Conservation (phyloP, 2,888 invertebrate genomes). For the Macroteleia sp. region DNA sequence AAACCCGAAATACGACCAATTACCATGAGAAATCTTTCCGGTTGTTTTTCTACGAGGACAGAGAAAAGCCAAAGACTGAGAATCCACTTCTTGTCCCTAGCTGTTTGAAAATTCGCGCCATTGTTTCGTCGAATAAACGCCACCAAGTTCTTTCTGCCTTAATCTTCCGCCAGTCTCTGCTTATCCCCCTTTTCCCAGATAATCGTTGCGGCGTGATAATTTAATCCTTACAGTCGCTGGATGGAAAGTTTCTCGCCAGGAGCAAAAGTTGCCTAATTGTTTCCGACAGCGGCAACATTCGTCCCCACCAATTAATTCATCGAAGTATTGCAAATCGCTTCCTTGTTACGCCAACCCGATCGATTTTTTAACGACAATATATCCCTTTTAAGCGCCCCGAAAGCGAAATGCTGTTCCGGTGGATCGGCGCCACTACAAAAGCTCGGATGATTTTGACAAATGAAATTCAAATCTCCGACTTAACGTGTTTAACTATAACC, state of each 20-base stretch:
- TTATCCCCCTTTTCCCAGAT: conserved; percentile 76
- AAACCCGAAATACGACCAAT: too few species aligned
- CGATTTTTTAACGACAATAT: conserved; percentile 17
- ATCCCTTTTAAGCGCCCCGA: conserved; percentile 12
- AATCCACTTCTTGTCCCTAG: conserved; percentile 15
- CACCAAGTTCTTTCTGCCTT: conserved; percentile 50
- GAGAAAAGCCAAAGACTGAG: neutral
- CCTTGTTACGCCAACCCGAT: conserved; percentile 14
- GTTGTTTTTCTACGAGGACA: neutral
- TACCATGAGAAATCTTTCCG: too few species aligned
- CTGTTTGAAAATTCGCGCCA: conserved; percentile 47
- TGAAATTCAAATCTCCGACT: conserved; percentile 42
- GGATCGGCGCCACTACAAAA: conserved; percentile 13
- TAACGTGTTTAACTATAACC: conserved; percentile 10
- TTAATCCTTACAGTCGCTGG: conserved; percentile 82
- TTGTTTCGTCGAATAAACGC: conserved; percentile 51
- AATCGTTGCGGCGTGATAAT: conserved; percentile 82
- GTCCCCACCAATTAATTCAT: conserved; percentile 54
- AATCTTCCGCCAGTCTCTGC: conserved; percentile 53
- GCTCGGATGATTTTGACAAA: conserved; percentile 45
- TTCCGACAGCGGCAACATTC: conserved; percentile 59
- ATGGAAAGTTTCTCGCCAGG: conserved; percentile 80
- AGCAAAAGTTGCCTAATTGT: conserved; percentile 54
- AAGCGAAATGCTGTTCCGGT: conserved; percentile 29
- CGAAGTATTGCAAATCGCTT: conserved; percentile 54